Base-by-base conservation (phyloP, 1,140 invertebrate genomes). In the Drosophila aff. region DNA sequence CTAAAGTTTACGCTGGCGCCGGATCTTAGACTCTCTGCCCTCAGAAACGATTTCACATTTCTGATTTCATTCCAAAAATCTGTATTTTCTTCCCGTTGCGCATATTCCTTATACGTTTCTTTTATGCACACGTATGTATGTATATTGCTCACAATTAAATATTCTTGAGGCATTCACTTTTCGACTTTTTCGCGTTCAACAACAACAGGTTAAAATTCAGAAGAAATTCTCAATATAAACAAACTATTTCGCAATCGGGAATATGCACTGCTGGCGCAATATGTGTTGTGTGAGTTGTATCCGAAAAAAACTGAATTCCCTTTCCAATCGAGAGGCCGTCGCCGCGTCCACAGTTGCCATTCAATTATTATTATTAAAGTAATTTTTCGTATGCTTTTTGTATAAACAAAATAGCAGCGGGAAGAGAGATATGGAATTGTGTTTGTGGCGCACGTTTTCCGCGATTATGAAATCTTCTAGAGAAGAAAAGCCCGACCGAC, bases 241-340 rank as follows among this genome's bases (percentile, higher is more conserved):
- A 89, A 89, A 89, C 67, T 72, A 89, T 89, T 89, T 81, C 52
- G 77, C 81, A 89, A 81, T 89, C 62, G 68, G 55, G 79, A 79
- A 87, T 74, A 80, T 72, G 46, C 43, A 75, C 57, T 60, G 31
- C 18, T 74, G 41, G 28, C 28, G 62, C 57, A 55, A 53, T 74
- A 47, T 44, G 28, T 62, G 53, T 44, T 71, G 47, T 58, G 46
- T 40, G 55, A 52, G 59, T 43, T 44, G 58, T 61, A 52, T 65
- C 41, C 63, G 3, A 18, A 79, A 76, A 76, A 57, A n/a, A 26
- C 66, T 61, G 31, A 18, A 61, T 73, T 72, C 58, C 53, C 28
- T 49, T 60, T 23, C 47, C 31, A 67, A 52, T 28, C 11, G 52
- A 72, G 68, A 40, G 28, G 21, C 64, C 64, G 58, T 38, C 44